Percentiles rank a stretch among this genome's conserved stretches.
phyloP scores from a whole-genome alignment of 2,797 vertebrate species.

The Xiphophorus birchmanni region DNA sequence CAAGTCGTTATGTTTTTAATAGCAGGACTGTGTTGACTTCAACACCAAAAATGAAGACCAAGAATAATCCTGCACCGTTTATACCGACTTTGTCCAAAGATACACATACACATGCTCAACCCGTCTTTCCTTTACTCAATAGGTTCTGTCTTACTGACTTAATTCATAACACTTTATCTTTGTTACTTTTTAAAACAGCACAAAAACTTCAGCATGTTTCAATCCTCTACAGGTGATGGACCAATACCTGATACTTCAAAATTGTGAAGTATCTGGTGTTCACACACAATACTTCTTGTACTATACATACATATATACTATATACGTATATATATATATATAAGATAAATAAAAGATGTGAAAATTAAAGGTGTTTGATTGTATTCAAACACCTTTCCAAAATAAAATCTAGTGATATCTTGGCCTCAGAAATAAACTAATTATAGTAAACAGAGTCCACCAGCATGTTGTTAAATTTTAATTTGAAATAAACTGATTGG shows the following conservation, averaged over 20 bases:
- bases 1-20: slow-evolving; percentile 7
- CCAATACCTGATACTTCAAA: too few relatives aligned
- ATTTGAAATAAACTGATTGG: too few relatives aligned
- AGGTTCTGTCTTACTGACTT: not conserved
- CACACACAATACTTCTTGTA: too few relatives aligned
- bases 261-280: too few relatives aligned
- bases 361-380: not conserved
- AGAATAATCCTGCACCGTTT: slow-evolving; percentile 22
- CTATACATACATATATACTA: too few relatives aligned
- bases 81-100: slow-evolving; percentile 16
- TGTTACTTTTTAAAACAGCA: not conserved
- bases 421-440: too few relatives aligned
- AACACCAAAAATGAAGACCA: slow-evolving; percentile 24
- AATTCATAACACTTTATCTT: not conserved
- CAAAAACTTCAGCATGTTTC: not conserved
- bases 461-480: too few relatives aligned
- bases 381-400: too few relatives aligned
- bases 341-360: not conserved
- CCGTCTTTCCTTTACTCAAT: slow-evolving; percentile 27
- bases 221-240: not conserved
- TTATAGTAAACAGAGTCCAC: too few relatives aligned
- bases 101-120: slow-evolving; percentile 16
- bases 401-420: too few relatives aligned
- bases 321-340: too few relatives aligned
- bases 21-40: slow-evolving; percentile 17